Conservation (phyloP, 2,113 vertebrate species). For the Enhydra lutris region DNA sequence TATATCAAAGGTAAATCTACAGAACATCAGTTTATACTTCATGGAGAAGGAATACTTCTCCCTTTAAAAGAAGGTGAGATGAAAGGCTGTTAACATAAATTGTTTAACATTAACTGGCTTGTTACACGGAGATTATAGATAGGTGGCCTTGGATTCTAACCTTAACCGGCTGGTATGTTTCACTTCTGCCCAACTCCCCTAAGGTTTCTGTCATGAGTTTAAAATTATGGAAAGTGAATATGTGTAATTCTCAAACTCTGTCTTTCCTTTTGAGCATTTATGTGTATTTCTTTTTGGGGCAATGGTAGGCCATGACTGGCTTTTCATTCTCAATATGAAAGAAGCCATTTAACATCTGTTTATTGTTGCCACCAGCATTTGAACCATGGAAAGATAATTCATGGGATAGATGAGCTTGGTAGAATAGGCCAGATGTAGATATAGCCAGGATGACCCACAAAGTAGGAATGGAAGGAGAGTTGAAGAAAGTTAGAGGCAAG, state of each 20-base stretch:
- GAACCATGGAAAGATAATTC: slow-evolving; percentile 3
- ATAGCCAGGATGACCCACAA: not conserved
- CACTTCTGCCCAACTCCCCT: not conserved
- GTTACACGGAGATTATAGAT: slow-evolving; percentile 8
- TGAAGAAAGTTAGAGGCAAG: not conserved
- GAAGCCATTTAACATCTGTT: not conserved
- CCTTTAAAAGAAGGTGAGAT: not conserved
- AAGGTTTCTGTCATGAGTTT: slow-evolving; percentile 27
- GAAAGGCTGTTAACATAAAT: not conserved
- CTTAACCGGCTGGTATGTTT: not conserved
- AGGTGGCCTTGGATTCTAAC: slow-evolving; percentile 29
- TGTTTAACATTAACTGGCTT: not conserved
- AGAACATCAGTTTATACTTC: not conserved
- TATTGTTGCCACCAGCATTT: slow-evolving; percentile 10
- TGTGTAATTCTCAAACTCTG: not conserved
- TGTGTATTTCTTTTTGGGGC: not conserved
- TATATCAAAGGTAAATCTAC: not conserved
- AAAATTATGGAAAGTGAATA: not conserved
- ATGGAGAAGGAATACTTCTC: not conserved
- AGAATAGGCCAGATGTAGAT: not conserved
- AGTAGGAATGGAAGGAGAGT: not conserved
- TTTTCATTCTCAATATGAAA: slow-evolving; percentile 20
- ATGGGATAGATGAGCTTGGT: not conserved
- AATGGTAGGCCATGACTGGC: not conserved
- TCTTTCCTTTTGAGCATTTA: slow-evolving; percentile 10